These are phyloP conservation scores for Suricata suricatta DNA, from an alignment of 2,113 vertebrate species.

Conservation along the genomic window DNA sequence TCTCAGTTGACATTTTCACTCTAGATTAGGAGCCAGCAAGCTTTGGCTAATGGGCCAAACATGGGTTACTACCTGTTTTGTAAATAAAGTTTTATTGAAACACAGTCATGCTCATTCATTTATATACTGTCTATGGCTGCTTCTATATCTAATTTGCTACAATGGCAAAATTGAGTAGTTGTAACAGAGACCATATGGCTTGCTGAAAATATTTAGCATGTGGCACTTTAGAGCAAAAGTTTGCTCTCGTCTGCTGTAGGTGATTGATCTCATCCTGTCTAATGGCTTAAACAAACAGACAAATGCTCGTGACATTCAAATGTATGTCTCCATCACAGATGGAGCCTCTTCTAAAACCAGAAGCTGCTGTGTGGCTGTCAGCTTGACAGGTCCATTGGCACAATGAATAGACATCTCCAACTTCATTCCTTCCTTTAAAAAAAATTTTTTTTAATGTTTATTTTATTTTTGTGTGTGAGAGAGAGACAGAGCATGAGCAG, in stretches of 20 bases:
- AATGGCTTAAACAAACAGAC: not conserved
- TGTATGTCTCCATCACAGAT: not conserved
- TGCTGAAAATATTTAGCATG: not conserved
- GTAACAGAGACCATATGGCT: not conserved
- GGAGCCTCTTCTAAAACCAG: not conserved
- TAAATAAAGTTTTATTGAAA: slow-evolving; percentile 37
- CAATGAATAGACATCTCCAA: not conserved
- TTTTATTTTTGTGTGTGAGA: too few relatives aligned
- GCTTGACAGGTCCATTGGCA: not conserved
- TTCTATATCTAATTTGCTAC: not conserved
- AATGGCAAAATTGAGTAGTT: not conserved
- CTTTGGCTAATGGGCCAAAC: not conserved
- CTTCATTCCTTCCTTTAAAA: not conserved
- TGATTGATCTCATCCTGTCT: not conserved
- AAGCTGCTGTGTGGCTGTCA: not conserved
- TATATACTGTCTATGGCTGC: not conserved
- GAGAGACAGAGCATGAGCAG: too few relatives aligned
- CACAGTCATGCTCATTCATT: not conserved
- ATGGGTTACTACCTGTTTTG: not conserved
- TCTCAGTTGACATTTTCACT: not conserved
- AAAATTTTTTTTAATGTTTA: too few relatives aligned
- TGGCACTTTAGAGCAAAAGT: not conserved
- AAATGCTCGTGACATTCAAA: not conserved
- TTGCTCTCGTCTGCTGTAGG: not conserved
- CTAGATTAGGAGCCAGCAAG: not conserved